Base-by-base conservation (phyloP, 2,797 vertebrate genomes). In the Hydrophis major region DNA sequence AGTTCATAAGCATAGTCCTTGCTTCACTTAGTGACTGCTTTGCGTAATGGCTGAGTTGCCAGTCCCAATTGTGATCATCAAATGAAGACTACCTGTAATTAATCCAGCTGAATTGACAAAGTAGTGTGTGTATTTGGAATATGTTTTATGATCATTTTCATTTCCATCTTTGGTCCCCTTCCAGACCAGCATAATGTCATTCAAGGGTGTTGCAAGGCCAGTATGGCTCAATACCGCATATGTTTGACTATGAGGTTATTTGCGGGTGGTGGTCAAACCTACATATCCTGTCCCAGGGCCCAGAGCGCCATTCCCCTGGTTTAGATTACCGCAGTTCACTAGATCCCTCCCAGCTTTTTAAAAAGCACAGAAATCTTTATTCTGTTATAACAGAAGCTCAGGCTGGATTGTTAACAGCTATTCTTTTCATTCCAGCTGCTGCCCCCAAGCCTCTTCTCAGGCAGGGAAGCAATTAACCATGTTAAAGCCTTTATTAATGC, bases 401-500 rank as follows among this genome's bases (percentile, higher is more conserved):
- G 22, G n/a, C 66, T 28, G 89, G 60, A 91, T 91, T 88, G 88
- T 93, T 93, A 93, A 93, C 56, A 61, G 90, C 66, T 42, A 6
- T 50, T 56, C n/a, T 11, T 50, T 61, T 61, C 2, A 57, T 69
- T 88, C 63, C 37, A 61, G n/a, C 92, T 4, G 25, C 86, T 93
- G 90, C 92, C 90, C 86, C 28, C 86, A 4, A 93, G 90, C 92
- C 86, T 83, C 56, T 88, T 89, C 87, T 56, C 69, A 93, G 92
- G 42, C 90, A 63, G 87, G 87, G 66, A 93, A 91, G 93, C 93
- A 93, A 93, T 93, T 93, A 93, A 91, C 90, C 83, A 91, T 57
- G 90, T 89, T 86, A 91, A 90, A 93, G 90, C 56, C 90, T 93
- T 93, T 93, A 93, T 93, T 91, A 93, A 93, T 93, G 93, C 83